Evolutionary conservation across 1,140 invertebrate genomes (phyloP).

Genomic region (Mactra quadrangularis): DNA sequence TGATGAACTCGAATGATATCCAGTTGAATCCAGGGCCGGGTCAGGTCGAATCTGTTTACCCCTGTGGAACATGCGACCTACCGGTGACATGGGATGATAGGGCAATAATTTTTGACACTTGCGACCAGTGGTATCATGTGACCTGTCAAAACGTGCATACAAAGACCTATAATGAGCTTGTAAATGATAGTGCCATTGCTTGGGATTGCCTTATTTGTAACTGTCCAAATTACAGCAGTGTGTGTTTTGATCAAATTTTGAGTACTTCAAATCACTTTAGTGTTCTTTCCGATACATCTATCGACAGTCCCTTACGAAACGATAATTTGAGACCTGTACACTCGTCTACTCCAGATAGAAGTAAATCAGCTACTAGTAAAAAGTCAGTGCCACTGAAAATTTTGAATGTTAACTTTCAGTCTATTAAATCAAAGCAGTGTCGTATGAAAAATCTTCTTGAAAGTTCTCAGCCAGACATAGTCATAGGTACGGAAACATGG

Average conservation of each 20-base stretch:
- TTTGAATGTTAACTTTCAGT: slow-evolving; percentile 16
- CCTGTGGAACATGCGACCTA: slow-evolving; percentile 57
- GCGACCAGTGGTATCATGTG: slow-evolving; percentile 62
- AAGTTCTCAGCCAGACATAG: neutral
- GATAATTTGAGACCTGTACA: slow-evolving; percentile 43
- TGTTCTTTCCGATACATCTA: slow-evolving; percentile 3
- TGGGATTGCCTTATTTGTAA: slow-evolving; percentile 65
- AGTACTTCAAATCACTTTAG: slow-evolving; percentile 37
- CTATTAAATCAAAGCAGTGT: slow-evolving; percentile 32
- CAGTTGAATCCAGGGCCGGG: slow-evolving; percentile 47
- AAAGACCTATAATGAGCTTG: slow-evolving; percentile 50
- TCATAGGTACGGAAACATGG: too few relatives aligned
- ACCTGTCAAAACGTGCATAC: slow-evolving; percentile 61
- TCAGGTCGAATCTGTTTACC: slow-evolving; percentile 47
- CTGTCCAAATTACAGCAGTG: slow-evolving; percentile 37
- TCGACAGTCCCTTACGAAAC: slow-evolving; percentile 28
- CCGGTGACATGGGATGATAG: slow-evolving; percentile 65
- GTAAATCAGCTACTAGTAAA: neutral
- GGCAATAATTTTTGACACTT: slow-evolving; percentile 65
- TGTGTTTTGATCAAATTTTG: slow-evolving; percentile 30
- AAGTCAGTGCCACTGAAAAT: neutral
- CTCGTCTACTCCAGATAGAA: slow-evolving; percentile 41
- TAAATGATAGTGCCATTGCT: slow-evolving; percentile 17
- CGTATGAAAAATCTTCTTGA: neutral
- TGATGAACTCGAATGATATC: too few relatives aligned